phyloP scores from a whole-genome alignment of 1,140 invertebrate genomes.

The Drosophila malerkotliana region DNA sequence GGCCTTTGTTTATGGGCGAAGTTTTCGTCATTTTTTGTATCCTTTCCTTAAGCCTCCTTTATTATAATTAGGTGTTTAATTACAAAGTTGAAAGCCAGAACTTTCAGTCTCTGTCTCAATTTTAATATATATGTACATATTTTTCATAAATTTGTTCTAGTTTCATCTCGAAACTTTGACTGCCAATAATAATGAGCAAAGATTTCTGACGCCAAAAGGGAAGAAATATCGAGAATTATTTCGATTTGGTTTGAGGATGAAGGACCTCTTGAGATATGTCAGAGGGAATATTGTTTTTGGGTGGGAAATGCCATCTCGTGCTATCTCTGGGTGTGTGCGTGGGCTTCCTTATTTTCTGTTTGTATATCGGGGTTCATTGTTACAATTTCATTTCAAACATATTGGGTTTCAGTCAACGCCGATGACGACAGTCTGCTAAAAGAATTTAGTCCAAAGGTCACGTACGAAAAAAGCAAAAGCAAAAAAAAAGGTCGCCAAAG shows the following conservation, averaged over 20 bases:
- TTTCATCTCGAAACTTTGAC: slow-evolving; percentile 35
- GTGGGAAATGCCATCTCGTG: slow-evolving; percentile 28
- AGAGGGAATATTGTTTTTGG: slow-evolving; percentile 61
- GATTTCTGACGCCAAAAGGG: slow-evolving; percentile 68
- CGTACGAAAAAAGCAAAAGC: slow-evolving; percentile 44
- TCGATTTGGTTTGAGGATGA: slow-evolving; percentile 31
- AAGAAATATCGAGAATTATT: slow-evolving; percentile 66
- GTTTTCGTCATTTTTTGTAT: slow-evolving; percentile 19
- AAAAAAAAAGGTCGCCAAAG: slow-evolving; percentile 4
- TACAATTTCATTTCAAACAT: slow-evolving; percentile 77
- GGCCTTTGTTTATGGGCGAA: slow-evolving; percentile 45
- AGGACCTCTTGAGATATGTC: slow-evolving; percentile 39
- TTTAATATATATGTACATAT: slow-evolving; percentile 9
- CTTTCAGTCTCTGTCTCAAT: not conserved
- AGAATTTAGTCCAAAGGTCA: slow-evolving; percentile 73
- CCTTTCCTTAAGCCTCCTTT: slow-evolving; percentile 29
- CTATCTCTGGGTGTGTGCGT: slow-evolving; percentile 27
- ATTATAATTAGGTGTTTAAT: slow-evolving; percentile 55
- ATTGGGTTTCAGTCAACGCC: slow-evolving; percentile 68
- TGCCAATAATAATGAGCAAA: slow-evolving; percentile 77
- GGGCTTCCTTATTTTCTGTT: slow-evolving; percentile 37
- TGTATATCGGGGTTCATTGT: slow-evolving; percentile 70
- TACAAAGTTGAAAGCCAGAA: slow-evolving; percentile 23
- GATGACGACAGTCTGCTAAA: slow-evolving; percentile 52
- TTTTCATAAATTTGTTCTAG: slow-evolving; percentile 18